phyloP scores from a whole-genome alignment of 1,140 invertebrate genomes.

The Cylas formicarius region DNA sequence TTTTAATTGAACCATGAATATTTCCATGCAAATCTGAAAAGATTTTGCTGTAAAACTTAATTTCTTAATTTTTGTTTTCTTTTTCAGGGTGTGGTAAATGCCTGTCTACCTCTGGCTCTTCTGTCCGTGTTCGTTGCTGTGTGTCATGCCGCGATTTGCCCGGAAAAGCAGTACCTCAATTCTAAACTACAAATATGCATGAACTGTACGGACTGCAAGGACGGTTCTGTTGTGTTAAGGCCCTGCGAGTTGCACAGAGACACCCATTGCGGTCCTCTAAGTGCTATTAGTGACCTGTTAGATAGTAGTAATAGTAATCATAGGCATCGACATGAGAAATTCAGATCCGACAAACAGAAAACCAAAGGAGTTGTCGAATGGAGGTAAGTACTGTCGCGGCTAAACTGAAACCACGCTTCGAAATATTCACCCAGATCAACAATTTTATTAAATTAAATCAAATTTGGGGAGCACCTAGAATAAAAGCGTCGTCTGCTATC shows the following conservation, averaged over 20 bases:
- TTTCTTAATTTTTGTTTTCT: constrained; percentile 6
- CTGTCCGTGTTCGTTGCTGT: constrained; percentile 23
- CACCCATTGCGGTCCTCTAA: constrained; percentile 55
- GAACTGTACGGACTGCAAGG: constrained; percentile 53
- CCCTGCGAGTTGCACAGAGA: constrained; percentile 58
- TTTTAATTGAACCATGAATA: too few relatives aligned
- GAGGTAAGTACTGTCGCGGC: constrained; percentile 16
- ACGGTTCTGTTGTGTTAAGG: constrained; percentile 48
- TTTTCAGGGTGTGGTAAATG: constrained; percentile 36
- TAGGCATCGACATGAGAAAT: constrained; percentile 32
- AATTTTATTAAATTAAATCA: too few relatives aligned
- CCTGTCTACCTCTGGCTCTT: constrained; percentile 20
- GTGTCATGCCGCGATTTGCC: constrained; percentile 31
- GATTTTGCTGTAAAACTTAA: too few relatives aligned
- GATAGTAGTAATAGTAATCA: constrained; percentile 28
- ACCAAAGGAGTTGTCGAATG: constrained; percentile 10
- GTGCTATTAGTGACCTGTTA: constrained; percentile 42
- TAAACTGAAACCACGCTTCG: too few relatives aligned
- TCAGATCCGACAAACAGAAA: constrained; percentile 27
- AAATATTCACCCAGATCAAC: too few relatives aligned
- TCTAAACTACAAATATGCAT: constrained; percentile 48
- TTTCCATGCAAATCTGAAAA: too few relatives aligned
- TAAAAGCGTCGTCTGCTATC: too few relatives aligned
- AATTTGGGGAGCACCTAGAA: too few relatives aligned
- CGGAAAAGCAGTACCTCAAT: constrained; percentile 45